These are phyloP conservation scores for Eulemur coronatus DNA, from an alignment of 2,797 vertebrate species.

Conservation along the genomic window DNA sequence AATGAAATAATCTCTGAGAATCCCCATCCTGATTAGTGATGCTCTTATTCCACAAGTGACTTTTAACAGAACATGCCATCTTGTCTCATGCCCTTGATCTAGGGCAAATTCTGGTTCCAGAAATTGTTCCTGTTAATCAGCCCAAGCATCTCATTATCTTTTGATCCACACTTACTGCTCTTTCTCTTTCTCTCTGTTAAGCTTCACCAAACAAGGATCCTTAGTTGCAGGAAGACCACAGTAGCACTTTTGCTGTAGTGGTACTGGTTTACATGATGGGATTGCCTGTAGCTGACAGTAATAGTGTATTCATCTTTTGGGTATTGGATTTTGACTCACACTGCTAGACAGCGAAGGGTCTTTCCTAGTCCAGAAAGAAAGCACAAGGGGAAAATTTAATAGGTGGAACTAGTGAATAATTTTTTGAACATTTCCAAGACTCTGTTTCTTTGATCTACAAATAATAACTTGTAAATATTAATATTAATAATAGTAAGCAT, in stretches of 20 bases:
- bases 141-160: neutral
- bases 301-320: neutral
- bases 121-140: neutral
- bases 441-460: neutral
- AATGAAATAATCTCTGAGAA: neutral
- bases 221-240: neutral
- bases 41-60: neutral
- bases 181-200: neutral
- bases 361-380: neutral
- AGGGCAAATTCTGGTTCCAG: neutral
- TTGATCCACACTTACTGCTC: neutral
- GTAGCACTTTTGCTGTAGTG: neutral
- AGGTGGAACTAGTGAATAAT: neutral
- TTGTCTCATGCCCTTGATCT: neutral
- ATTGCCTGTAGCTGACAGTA: neutral
- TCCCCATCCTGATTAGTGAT: neutral
- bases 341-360: neutral
- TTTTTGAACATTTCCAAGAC: neutral
- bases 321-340: neutral
- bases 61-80: neutral
- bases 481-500: neutral
- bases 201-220: neutral
- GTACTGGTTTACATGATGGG: neutral
- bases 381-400: neutral
- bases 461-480: neutral